These are phyloP conservation scores for Phortica variegata DNA, from an alignment of 1,140 invertebrate species.

Conservation along the genomic window DNA sequence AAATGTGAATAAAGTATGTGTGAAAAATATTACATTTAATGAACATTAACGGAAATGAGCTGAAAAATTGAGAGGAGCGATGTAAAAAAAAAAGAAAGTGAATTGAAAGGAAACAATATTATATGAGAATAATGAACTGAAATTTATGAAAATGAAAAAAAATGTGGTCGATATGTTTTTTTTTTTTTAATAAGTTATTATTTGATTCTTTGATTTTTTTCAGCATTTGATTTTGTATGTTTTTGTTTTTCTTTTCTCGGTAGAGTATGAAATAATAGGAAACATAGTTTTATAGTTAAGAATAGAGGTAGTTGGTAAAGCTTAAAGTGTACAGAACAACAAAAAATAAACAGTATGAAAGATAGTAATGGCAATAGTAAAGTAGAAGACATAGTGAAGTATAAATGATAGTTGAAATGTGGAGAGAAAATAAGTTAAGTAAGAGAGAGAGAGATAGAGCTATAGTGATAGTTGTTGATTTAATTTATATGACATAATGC, in stretches of 20 bases:
- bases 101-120: conserved; percentile 27
- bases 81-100: conserved; percentile 19
- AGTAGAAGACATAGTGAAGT: conserved; percentile 25
- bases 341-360: conserved; percentile 17
- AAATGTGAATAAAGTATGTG: too few species aligned
- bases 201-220: conserved; percentile 54
- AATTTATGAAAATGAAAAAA: too few species aligned
- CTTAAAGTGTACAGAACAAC: conserved; percentile 11
- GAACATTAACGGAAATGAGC: too few species aligned
- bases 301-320: conserved; percentile 20
- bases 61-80: too few species aligned
- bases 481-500: conserved; percentile 37
- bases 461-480: conserved; percentile 25
- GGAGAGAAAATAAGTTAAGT: too few species aligned
- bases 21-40: too few species aligned
- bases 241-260: conserved; percentile 33
- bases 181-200: conserved; percentile 47
- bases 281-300: conserved; percentile 33
- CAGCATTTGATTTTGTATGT: conserved; percentile 40
- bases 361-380: conserved; percentile 19
- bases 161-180: conserved; percentile 37
- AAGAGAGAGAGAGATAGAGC: conserved; percentile 25
- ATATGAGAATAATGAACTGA: too few species aligned
- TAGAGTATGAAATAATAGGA: conserved; percentile 27
- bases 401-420: conserved; percentile 24